A percentile compares a stretch with the other conserved stretches of the same genome.
phyloP scores from a whole-genome alignment of 2,797 vertebrate species.

The Muscicapa comitata region DNA sequence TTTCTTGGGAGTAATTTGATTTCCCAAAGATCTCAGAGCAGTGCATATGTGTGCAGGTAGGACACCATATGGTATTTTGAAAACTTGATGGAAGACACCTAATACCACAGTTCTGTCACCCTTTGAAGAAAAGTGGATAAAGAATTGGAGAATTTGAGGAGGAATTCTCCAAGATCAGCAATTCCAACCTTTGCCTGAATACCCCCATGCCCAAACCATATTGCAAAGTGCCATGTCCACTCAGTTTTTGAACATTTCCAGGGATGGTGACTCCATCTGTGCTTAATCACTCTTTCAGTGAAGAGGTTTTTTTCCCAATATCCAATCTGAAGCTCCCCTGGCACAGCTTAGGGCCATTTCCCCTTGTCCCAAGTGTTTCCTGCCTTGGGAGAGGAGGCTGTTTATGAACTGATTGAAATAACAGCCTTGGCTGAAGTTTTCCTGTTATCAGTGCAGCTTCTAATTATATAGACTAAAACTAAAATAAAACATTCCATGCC shows the following conservation, averaged over 20 bases:
- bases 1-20: background rate
- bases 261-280: background rate
- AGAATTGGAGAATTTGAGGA: background rate
- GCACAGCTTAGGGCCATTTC: background rate
- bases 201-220: background rate
- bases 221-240: background rate
- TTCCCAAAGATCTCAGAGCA: background rate
- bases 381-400: background rate
- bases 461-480: conserved; percentile 59
- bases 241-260: background rate
- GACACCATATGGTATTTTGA: background rate
- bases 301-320: background rate
- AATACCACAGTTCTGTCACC: background rate
- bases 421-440: conserved; percentile 50
- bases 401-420: conserved; percentile 40
- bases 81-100: background rate
- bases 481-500: conserved; percentile 45
- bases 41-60: background rate
- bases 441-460: conserved; percentile 49
- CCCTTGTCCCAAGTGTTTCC: background rate
- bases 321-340: background rate
- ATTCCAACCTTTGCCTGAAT: background rate
- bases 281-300: background rate
- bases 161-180: background rate
- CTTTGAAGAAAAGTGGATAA: background rate